A percentile compares a stretch with the other conserved stretches of the same genome.
These are phyloP conservation scores for Ispidina picta DNA, from an alignment of 2,797 vertebrate species.

Conservation along the genomic window DNA sequence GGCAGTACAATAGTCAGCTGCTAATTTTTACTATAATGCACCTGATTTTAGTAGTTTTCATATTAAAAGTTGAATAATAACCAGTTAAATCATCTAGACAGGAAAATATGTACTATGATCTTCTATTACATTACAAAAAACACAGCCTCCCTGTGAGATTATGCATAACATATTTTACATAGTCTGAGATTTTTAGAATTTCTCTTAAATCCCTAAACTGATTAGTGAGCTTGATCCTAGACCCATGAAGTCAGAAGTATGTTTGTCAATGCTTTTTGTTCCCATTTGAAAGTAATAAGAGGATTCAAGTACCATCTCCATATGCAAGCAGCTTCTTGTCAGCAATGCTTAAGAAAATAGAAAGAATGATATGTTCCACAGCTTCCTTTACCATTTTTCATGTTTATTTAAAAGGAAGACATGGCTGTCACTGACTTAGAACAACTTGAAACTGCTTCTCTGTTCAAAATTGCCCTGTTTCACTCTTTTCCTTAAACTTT, in stretches of 20 bases:
- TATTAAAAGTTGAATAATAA: background rate
- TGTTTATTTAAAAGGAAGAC: slow-evolving; percentile 7
- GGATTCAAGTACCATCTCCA: background rate
- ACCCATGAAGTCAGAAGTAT: background rate
- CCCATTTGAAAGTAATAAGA: background rate
- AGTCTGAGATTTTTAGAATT: slow-evolving; percentile 39
- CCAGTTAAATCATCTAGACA: background rate
- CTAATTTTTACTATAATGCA: background rate
- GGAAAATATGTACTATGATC: background rate
- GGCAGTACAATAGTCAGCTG: background rate
- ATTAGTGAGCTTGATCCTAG: background rate
- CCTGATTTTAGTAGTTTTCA: background rate
- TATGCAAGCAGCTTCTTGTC: background rate
- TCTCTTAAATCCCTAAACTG: slow-evolving; percentile 21
- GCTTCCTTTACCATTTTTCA: background rate
- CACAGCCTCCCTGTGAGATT: slow-evolving; percentile 18
- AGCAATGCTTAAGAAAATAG: background rate
- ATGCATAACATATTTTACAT: background rate
- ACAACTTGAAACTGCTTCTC: background rate
- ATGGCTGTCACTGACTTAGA: background rate
- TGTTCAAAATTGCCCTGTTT: background rate
- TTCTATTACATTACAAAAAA: background rate
- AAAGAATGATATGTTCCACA: background rate
- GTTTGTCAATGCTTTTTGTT: slow-evolving; percentile 35
- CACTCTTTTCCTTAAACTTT: background rate